Evolutionary conservation across 2,888 invertebrate species (phyloP).

Genomic region (Scaptomyza parva): DNA sequence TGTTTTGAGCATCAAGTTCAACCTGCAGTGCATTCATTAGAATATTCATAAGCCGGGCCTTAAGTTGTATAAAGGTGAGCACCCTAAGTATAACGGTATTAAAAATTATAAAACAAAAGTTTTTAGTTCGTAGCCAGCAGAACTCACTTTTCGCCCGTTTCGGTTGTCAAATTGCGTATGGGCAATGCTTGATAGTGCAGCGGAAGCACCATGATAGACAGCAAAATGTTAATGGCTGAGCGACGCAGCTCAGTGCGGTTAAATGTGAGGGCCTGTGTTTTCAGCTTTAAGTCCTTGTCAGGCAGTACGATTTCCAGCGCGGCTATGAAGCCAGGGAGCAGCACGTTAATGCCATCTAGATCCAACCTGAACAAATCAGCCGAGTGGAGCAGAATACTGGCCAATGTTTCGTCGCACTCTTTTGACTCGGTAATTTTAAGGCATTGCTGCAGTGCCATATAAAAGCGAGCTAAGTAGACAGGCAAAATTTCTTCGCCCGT

Average conservation of each 20-base stretch:
- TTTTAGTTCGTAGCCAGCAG: not conserved
- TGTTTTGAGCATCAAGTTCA: slow-evolving; percentile 93
- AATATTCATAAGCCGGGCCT: slow-evolving; percentile 91
- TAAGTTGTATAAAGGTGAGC: slow-evolving; percentile 89
- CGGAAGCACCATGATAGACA: slow-evolving; percentile 96
- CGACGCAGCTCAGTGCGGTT: slow-evolving; percentile 93
- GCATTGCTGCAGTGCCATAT: slow-evolving; percentile 95
- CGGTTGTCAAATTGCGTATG: slow-evolving; percentile 89
- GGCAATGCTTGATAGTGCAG: slow-evolving; percentile 93
- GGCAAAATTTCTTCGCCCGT: slow-evolving; percentile 94
- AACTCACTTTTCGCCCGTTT: slow-evolving; percentile 86
- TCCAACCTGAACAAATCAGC: slow-evolving; percentile 95
- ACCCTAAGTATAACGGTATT: slow-evolving; percentile 60
- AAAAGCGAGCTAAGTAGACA: slow-evolving; percentile 96
- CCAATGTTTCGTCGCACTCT: slow-evolving; percentile 91
- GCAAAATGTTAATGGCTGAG: slow-evolving; percentile 95
- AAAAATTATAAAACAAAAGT: not conserved
- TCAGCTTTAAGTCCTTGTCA: slow-evolving; percentile 92
- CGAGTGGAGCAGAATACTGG: slow-evolving; percentile 94
- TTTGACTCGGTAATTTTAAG: slow-evolving; percentile 89
- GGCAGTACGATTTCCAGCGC: slow-evolving; percentile 96
- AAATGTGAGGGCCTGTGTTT: slow-evolving; percentile 87
- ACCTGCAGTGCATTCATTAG: slow-evolving; percentile 93
- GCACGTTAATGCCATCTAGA: slow-evolving; percentile 95
- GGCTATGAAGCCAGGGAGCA: slow-evolving; percentile 94